These are phyloP conservation scores for Phlogophora meticulosa DNA, from an alignment of 2,888 invertebrate species.

Conservation along the genomic window DNA sequence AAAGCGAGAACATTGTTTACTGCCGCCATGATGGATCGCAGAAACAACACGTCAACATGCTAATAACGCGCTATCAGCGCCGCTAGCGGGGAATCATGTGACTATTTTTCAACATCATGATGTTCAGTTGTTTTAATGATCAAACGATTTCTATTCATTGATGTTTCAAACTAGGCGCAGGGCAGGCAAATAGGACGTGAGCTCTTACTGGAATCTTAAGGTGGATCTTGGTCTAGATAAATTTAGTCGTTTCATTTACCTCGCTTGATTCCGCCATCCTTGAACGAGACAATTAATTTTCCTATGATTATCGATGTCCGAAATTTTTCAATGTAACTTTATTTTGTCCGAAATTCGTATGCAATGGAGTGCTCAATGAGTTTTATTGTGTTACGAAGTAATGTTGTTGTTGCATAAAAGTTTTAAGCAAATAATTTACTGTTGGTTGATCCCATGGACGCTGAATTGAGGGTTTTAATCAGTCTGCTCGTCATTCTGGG, in stretches of 20 bases:
- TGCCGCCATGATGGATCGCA: too few relatives aligned
- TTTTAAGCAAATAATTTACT: constrained; percentile 41
- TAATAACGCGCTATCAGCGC: too few relatives aligned
- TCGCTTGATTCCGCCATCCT: constrained; percentile 30
- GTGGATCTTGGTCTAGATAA: too few relatives aligned
- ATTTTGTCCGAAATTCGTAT: constrained; percentile 44
- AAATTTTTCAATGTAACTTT: constrained; percentile 63
- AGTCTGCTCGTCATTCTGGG: constrained; percentile 6
- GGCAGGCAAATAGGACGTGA: too few relatives aligned
- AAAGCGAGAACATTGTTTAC: too few relatives aligned
- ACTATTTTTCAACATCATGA: too few relatives aligned
- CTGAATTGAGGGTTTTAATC: constrained; percentile 17
- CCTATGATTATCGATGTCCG: constrained; percentile 67
- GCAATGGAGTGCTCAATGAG: constrained; percentile 47
- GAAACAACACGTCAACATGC: too few relatives aligned
- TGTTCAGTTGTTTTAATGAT: too few relatives aligned
- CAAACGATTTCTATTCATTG: too few relatives aligned
- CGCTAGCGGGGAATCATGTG: too few relatives aligned
- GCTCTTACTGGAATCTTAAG: too few relatives aligned
- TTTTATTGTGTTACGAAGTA: constrained; percentile 59
- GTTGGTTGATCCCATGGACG: constrained; percentile 27
- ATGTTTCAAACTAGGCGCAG: too few relatives aligned
- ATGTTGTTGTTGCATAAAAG: constrained; percentile 30
- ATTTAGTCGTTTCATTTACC: neutral
- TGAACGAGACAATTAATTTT: constrained; percentile 67